These are phyloP conservation scores for Pseudomugil gertrudae DNA, from an alignment of 2,797 vertebrate species.

Conservation along the genomic window DNA sequence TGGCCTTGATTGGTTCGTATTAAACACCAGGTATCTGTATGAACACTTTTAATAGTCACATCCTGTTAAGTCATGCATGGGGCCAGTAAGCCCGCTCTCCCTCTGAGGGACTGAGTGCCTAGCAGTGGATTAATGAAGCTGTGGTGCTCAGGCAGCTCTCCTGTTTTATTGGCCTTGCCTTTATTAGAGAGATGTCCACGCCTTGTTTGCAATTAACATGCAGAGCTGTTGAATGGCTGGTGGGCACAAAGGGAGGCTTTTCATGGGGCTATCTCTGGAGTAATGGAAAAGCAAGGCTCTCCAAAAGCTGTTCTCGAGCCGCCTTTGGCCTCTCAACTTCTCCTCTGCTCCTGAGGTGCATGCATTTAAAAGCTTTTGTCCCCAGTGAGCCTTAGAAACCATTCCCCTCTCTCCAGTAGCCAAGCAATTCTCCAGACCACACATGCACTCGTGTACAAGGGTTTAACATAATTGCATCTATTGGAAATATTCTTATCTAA, in stretches of 20 bases:
- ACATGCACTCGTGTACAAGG: conserved; percentile 70
- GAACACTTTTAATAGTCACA: conserved; percentile 73
- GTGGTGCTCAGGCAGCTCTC: conserved; percentile 69
- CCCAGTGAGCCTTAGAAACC: conserved; percentile 73
- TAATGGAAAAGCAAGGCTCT: conserved; percentile 81
- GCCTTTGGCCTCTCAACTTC: conserved; percentile 79
- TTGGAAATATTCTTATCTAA: conserved; percentile 51
- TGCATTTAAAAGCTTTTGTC: conserved; percentile 83
- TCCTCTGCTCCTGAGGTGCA: conserved; percentile 79
- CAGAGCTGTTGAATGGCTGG: conserved; percentile 77
- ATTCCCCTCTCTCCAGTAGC: conserved; percentile 60
- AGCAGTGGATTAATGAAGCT: conserved; percentile 79
- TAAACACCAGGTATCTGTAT: conserved; percentile 73
- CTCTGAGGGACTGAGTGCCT: conserved; percentile 68
- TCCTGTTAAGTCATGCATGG: conserved; percentile 77
- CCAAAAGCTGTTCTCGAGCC: conserved; percentile 75
- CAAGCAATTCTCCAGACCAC: conserved; percentile 68
- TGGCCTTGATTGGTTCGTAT: conserved; percentile 66
- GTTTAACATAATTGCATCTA: conserved; percentile 58
- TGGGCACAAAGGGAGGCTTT: conserved; percentile 80
- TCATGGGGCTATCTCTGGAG: conserved; percentile 79
- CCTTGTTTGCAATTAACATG: conserved; percentile 84
- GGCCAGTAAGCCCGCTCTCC: conserved; percentile 50
- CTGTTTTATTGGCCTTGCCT: conserved; percentile 79
- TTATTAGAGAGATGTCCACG: conserved; percentile 80